Evolutionary conservation across 2,888 invertebrate genomes (phyloP).

Genomic region (Leuctra nigra): DNA sequence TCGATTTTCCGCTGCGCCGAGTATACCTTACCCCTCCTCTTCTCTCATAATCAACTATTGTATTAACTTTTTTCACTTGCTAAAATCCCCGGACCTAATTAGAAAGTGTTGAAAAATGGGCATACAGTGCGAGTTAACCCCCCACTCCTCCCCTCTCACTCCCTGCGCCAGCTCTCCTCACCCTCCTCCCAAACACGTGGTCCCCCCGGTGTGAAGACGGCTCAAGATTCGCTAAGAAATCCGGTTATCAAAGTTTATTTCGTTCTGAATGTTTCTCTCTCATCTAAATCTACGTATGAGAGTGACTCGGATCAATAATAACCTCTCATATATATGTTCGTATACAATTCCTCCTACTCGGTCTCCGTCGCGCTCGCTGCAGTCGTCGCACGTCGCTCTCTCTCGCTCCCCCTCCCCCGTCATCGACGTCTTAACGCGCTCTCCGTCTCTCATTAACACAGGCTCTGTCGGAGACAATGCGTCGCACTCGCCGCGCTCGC

Average conservation of each 20-base stretch:
- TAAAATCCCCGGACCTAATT: constrained; percentile 1
- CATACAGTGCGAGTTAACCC: no score
- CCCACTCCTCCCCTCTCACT: no score
- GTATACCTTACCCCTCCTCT: neutral
- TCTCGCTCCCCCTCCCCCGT: constrained; percentile 19
- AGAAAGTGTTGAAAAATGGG: constrained; percentile 2
- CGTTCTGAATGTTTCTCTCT: constrained; percentile 8
- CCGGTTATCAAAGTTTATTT: constrained; percentile 12
- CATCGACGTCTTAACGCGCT: constrained; percentile 23
- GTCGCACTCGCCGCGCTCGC: constrained; percentile 10
- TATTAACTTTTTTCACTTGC: neutral
- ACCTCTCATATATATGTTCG: constrained; percentile 18
- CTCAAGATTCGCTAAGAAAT: neutral
- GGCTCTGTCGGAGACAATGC: no score
- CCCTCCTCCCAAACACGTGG: no score
- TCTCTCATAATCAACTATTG: constrained; percentile 8
- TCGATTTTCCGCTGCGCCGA: neutral
- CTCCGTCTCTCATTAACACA: no score
- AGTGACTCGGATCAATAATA: constrained; percentile 18
- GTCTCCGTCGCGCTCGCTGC: constrained; percentile 3
- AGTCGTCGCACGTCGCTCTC: neutral
- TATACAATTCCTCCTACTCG: constrained; percentile 18
- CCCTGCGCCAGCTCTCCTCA: no score
- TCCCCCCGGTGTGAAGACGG: no score
- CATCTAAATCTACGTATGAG: constrained; percentile 18